Evolutionary conservation across 37 sponge, comb jelly and placozoan genomes (phyloP).

Genomic region (Lycopodina hypogea): DNA sequence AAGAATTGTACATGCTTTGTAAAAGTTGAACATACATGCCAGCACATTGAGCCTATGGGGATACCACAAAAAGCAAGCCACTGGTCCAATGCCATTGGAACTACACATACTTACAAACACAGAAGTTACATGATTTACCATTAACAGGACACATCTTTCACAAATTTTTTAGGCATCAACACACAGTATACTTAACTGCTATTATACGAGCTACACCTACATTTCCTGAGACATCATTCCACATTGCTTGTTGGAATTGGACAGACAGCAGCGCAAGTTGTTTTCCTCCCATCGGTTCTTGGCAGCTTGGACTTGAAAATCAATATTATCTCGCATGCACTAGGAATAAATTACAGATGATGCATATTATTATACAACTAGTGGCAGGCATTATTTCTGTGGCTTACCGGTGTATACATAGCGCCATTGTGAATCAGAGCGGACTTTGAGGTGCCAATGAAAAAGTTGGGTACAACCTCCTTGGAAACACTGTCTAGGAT

Average conservation of each 20-base stretch:
- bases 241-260: slow-evolving; percentile 16
- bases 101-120: no score
- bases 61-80: no score
- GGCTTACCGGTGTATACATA: slow-evolving; percentile 74
- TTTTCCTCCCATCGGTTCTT: slow-evolving; percentile 17
- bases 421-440: slow-evolving; percentile 82
- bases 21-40: no score
- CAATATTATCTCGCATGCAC: slow-evolving; percentile 57
- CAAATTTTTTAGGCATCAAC: no score
- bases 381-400: no score
- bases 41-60: no score
- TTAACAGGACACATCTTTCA: no score
- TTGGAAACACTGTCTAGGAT: neutral
- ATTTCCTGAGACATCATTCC: slow-evolving; percentile 48
- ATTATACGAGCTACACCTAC: no score
- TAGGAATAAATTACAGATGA: neutral
- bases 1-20: no score
- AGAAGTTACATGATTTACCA: no score
- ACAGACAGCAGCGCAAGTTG: slow-evolving; percentile 42
- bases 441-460: slow-evolving; percentile 72
- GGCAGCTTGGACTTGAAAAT: slow-evolving; percentile 36
- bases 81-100: no score
- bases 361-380: neutral
- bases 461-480: slow-evolving; percentile 75
- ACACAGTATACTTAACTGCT: no score